phyloP scores from a whole-genome alignment of 2,113 vertebrate genomes.

The Planiliza haematocheilus region DNA sequence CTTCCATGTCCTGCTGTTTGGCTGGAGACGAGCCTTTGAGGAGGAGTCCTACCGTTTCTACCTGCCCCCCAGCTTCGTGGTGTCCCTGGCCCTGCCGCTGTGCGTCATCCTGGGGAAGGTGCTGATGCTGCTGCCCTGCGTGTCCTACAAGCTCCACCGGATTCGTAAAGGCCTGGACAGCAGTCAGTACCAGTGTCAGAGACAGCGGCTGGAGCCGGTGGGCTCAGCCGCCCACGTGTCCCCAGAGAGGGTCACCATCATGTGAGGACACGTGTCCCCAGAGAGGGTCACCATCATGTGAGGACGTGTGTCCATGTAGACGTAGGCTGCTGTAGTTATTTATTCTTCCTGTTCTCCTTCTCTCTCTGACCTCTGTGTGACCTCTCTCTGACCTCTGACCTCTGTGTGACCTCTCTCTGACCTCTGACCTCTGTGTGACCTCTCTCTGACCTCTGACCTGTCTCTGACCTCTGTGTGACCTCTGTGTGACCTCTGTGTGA shows the following conservation, averaged over 20 bases:
- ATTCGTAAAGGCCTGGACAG: slow-evolving; percentile 92
- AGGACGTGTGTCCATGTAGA: too few species aligned
- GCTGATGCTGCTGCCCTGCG: slow-evolving; percentile 90
- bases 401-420: too few species aligned
- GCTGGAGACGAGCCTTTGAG: slow-evolving; percentile 95
- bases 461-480: too few species aligned
- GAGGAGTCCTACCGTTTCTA: slow-evolving; percentile 95
- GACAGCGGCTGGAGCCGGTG: slow-evolving; percentile 72
- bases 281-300: too few species aligned
- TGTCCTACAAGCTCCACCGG: slow-evolving; percentile 87
- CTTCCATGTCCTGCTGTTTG: slow-evolving; percentile 93
- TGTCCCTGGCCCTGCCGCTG: slow-evolving; percentile 91
- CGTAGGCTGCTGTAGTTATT: too few species aligned
- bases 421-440: too few species aligned
- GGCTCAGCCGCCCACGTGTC: slow-evolving; percentile 87
- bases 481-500: too few species aligned
- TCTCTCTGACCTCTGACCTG: too few species aligned
- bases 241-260: slow-evolving; percentile 94
- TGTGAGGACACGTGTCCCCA: too few species aligned
- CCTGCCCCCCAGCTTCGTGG: slow-evolving; percentile 93
- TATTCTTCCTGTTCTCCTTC: too few species aligned
- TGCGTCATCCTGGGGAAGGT: slow-evolving; percentile 91
- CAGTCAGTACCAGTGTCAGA: slow-evolving; percentile 74
- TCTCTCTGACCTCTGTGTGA: too few species aligned
- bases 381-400: too few species aligned